Percentiles rank a stretch among this genome's conserved stretches.
phyloP scores from a whole-genome alignment of 2,888 invertebrate species.

The Hermaeophaga mercurialis region DNA sequence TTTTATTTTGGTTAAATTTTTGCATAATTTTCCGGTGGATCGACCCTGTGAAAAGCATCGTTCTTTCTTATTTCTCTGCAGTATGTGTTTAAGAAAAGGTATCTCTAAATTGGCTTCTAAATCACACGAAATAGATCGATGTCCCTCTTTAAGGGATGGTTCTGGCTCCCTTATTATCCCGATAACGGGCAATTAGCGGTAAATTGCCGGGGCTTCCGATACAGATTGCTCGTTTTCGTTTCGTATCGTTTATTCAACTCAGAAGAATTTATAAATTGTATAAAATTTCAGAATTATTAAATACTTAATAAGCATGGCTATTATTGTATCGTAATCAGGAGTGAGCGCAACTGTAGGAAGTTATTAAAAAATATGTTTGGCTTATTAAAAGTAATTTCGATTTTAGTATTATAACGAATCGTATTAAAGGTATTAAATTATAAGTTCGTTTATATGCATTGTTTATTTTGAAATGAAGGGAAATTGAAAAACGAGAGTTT shows the following conservation, averaged over 20 bases:
- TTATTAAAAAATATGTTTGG: too few relatives aligned
- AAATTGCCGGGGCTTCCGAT: slow-evolving; percentile 8
- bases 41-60: too few relatives aligned
- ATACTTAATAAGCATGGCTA: slow-evolving; percentile 1
- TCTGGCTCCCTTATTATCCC: slow-evolving; percentile 13
- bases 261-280: slow-evolving; percentile 5
- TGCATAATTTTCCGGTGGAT: too few relatives aligned
- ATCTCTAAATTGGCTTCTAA: slow-evolving; percentile 29
- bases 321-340: too few relatives aligned
- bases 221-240: slow-evolving; percentile 1
- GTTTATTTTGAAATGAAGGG: too few relatives aligned
- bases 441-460: too few relatives aligned
- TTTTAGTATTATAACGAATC: too few relatives aligned
- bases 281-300: background rate
- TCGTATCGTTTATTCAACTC: background rate
- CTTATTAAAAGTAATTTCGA: too few relatives aligned
- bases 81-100: slow-evolving; percentile 13
- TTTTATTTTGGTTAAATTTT: too few relatives aligned
- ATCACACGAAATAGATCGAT: slow-evolving; percentile 26
- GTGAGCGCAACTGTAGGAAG: too few relatives aligned
- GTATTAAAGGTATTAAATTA: too few relatives aligned
- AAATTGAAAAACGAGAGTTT: too few relatives aligned
- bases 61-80: background rate
- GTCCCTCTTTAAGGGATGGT: slow-evolving; percentile 12
- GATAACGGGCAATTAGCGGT: slow-evolving; percentile 17